Base-by-base conservation (phyloP, 2,888 invertebrate genomes). In the Brachypalpus laphriformis region DNA sequence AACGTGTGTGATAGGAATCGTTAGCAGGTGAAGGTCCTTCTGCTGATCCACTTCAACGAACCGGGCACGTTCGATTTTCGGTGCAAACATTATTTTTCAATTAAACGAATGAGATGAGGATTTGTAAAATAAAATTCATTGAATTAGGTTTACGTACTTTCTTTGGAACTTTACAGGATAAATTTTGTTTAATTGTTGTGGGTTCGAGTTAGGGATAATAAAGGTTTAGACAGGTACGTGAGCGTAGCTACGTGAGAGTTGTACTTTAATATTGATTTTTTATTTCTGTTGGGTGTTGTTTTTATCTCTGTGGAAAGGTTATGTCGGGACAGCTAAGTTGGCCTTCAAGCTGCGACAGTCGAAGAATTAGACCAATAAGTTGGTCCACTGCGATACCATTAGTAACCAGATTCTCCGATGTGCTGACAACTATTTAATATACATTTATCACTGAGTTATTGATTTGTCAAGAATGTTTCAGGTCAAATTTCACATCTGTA, bases 21-120 rank as follows among this genome's bases (percentile, higher is more conserved):
- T 71, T 85, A 85, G 75, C 66, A 45, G 75, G 70, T 63, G 59
- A 66, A 59, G 61, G 75, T 75, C 80, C 40, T 71, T 76, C 25
- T 25, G 81, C 61, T 85, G 71, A 81, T 80, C 56, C 59, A 34
- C 25, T 65, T 37, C 22, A 25, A 37, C 37, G n/a, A 47, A 49
- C 56, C 37, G 45, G 56, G 34, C 81, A 81, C 80, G 76, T 85
- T 80, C 76, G 80, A 66, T 63, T 71, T 76, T 80, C 47, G 80
- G 80, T 61, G 76, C 81, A 66, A 71, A 81, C 85, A 85, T 85
- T 85, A 85, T 76, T 81, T 85, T 85, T 85, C 85, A 85, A 85
- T 85, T 85, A 81, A 81, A 85, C 47, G 59, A 78, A 65, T 83
- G 56, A 45, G 63, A 80, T 71, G 76, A 37, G 47, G 71, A 72